Conservation (phyloP, 2,888 invertebrate genomes). For the Acanthopleura granulata region DNA sequence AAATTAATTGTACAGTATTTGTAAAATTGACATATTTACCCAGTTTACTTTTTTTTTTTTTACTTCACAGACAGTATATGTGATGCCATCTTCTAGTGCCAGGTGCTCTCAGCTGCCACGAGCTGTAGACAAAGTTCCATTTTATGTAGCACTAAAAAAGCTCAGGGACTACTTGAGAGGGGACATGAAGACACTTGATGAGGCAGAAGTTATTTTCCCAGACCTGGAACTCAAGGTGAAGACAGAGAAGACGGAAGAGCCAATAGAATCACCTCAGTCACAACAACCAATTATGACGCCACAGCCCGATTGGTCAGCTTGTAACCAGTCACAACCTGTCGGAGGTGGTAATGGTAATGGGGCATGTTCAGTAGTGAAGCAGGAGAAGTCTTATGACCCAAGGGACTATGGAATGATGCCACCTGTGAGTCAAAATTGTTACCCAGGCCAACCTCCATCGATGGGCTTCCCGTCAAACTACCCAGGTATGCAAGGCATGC, state of each 20-base stretch:
- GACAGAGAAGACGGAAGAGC: conserved; percentile 34
- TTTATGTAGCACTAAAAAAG: conserved; percentile 94
- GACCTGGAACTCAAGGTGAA: conserved; percentile 58
- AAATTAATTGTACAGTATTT: not conserved
- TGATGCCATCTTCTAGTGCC: conserved; percentile 98
- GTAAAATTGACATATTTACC: not conserved
- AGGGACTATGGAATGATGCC: conserved; percentile 32
- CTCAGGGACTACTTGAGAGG: conserved; percentile 95
- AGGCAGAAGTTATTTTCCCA: conserved; percentile 67
- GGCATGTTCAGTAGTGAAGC: conserved; percentile 27
- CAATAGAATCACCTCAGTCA: not conserved
- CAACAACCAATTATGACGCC: not conserved
- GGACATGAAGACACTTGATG: conserved; percentile 68
- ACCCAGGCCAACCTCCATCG: not conserved
- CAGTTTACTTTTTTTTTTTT: not conserved
- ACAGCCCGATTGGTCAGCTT: not conserved
- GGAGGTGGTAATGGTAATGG: not conserved
- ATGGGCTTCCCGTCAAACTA: not conserved
- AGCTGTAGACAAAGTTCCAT: conserved; percentile 97
- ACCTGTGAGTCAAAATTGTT: conserved; percentile 12
- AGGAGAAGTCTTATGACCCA: conserved; percentile 29
- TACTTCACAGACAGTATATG: conserved; percentile 90
- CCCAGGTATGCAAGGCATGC: not conserved
- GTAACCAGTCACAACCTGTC: not conserved
- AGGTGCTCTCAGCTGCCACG: conserved; percentile 97